A percentile compares a stretch with the other conserved stretches of the same genome.
Evolutionary conservation across 2,888 invertebrate species (phyloP).

Genomic region (Schrankia costaestrigalis): DNA sequence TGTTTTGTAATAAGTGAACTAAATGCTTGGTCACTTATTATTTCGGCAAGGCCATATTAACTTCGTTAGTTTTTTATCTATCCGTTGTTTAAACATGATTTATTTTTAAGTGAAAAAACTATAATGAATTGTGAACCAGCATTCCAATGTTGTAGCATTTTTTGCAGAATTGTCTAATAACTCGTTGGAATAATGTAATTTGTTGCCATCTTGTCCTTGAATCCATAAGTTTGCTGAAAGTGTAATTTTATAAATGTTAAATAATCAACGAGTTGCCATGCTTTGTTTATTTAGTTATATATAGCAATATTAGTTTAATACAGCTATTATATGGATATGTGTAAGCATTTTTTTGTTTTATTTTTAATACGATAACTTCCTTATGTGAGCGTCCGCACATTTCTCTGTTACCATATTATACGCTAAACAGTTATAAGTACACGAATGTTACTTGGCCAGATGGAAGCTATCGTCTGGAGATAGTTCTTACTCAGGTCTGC

Average conservation of each 20-base stretch:
- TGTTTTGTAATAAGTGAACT: conserved; percentile 33
- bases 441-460: too few species aligned
- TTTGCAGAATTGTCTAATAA: not conserved
- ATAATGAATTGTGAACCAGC: conserved; percentile 21
- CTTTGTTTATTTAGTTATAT: conserved; percentile 50
- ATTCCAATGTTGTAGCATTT: conserved; percentile 30
- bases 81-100: too few species aligned
- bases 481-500: too few species aligned
- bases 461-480: too few species aligned
- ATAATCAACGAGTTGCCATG: conserved; percentile 42
- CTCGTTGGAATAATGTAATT: not conserved
- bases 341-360: conserved; percentile 41
- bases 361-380: not conserved
- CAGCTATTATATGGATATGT: conserved; percentile 57
- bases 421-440: too few species aligned
- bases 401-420: not conserved
- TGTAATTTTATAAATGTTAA: conserved; percentile 18
- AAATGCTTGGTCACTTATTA: too few species aligned
- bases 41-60: too few species aligned
- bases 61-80: too few species aligned
- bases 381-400: not conserved
- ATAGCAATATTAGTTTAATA: conserved; percentile 44
- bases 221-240: conserved; percentile 10
- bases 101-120: conserved; percentile 26
- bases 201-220: not conserved